Percentiles rank a stretch among this genome's conserved stretches.
Evolutionary conservation across 2,797 vertebrate genomes (phyloP).

Genomic region (Eulemur rubriventer): DNA sequence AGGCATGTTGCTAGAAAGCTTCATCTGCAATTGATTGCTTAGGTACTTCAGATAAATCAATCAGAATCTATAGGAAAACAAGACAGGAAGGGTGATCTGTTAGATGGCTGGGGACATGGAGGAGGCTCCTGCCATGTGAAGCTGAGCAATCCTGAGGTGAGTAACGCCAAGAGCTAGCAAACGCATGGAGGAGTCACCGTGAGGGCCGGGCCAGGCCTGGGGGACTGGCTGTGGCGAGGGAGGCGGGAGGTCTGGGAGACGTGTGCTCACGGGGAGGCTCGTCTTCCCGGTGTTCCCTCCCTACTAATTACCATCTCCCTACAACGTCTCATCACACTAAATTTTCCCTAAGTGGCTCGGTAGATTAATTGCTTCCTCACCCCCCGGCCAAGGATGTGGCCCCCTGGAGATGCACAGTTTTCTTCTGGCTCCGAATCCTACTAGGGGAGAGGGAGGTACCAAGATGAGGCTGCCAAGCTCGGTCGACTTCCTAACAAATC

Average conservation of each 20-base stretch:
- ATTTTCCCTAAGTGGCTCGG: background rate
- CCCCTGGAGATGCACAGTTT: background rate
- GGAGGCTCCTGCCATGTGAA: background rate
- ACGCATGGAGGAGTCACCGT: background rate
- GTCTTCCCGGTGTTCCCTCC: background rate
- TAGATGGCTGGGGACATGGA: background rate
- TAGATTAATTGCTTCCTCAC: background rate
- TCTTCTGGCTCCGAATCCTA: background rate
- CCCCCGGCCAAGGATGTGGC: background rate
- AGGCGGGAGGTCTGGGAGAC: background rate
- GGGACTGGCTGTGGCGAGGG: background rate
- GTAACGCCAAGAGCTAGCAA: background rate
- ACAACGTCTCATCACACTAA: background rate
- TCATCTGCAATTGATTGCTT: background rate
- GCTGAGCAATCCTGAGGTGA: background rate
- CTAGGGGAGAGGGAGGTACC: background rate
- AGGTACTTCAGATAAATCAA: background rate
- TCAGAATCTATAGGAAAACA: background rate
- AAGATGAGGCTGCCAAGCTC: background rate
- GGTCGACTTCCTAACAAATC: background rate
- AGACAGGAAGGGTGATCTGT: background rate
- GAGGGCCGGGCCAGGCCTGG: background rate
- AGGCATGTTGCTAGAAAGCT: too few species aligned
- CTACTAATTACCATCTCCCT: background rate
- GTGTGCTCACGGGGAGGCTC: fast-evolving